These are phyloP conservation scores for Oncorhynchus masou DNA, from an alignment of 2,113 vertebrate genomes.

Conservation along the genomic window DNA sequence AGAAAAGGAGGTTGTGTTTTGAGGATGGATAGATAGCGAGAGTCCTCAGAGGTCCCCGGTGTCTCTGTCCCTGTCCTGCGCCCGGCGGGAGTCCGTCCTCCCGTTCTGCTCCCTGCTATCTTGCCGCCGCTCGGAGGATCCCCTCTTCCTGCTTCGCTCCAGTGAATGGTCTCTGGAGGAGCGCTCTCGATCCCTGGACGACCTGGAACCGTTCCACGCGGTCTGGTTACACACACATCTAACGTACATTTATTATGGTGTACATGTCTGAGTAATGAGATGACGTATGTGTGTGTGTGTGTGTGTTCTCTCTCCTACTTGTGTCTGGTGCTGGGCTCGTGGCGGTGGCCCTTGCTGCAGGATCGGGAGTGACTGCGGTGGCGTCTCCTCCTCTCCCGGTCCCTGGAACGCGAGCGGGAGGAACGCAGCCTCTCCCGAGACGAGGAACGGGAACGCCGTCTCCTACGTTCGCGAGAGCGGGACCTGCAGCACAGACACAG, in stretches of 20 bases:
- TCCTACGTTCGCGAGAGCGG: slow-evolving; percentile 85
- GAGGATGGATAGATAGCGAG: slow-evolving; percentile 13
- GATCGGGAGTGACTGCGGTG: slow-evolving; percentile 88
- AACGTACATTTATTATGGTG: not conserved
- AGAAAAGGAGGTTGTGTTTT: slow-evolving; percentile 25
- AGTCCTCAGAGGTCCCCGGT: slow-evolving; percentile 84
- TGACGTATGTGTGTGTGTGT: too few relatives aligned
- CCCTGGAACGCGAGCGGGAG: slow-evolving; percentile 81
- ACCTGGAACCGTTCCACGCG: slow-evolving; percentile 68
- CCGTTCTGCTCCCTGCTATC: slow-evolving; percentile 85
- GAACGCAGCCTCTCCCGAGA: slow-evolving; percentile 83
- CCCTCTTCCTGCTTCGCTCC: slow-evolving; percentile 79
- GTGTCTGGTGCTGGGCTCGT: slow-evolving; percentile 86
- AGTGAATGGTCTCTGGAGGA: slow-evolving; percentile 83
- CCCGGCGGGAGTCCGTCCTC: slow-evolving; percentile 79
- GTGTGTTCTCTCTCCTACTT: slow-evolving; percentile 72
- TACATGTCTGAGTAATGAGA: too few relatives aligned
- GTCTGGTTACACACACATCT: not conserved
- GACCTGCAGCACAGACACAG: slow-evolving; percentile 72
- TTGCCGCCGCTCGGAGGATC: slow-evolving; percentile 37
- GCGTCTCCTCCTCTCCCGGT: slow-evolving; percentile 74
- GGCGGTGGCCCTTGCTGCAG: slow-evolving; percentile 84
- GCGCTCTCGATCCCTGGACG: slow-evolving; percentile 81
- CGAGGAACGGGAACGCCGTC: slow-evolving; percentile 79
- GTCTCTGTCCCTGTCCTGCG: slow-evolving; percentile 90